Conservation (phyloP, 2,888 invertebrate species). For the Agonopterix alstromeriana region DNA sequence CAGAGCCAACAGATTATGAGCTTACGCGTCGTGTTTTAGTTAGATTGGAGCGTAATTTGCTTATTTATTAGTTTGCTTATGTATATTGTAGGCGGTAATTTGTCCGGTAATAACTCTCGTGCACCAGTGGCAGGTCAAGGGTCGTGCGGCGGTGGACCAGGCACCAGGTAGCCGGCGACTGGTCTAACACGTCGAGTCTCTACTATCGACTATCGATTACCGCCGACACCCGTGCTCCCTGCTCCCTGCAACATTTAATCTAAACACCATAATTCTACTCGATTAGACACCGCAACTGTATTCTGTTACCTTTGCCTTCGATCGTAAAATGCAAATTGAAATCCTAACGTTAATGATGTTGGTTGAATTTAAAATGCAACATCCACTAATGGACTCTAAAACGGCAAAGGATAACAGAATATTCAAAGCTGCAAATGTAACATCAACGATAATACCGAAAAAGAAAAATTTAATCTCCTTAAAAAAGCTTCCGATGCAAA, state of each 20-base stretch:
- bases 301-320: neutral
- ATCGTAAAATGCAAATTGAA: no score
- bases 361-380: no score
- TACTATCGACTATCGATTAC: neutral
- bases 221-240: neutral
- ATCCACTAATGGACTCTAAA: no score
- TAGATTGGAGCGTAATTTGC: neutral
- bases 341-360: no score
- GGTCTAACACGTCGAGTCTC: neutral
- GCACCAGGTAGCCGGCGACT: no score
- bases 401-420: no score
- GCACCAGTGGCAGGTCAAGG: no score
- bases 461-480: constrained; percentile 20
- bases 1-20: no score
- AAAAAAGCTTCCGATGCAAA: constrained; percentile 18
- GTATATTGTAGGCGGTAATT: constrained; percentile 2
- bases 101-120: neutral
- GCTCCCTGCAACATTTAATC: neutral
- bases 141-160: no score
- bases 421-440: no score
- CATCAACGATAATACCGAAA: constrained; percentile 3
- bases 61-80: constrained; percentile 4
- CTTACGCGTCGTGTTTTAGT: no score
- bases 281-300: neutral
- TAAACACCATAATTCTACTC: neutral